phyloP scores from a whole-genome alignment of 2,113 vertebrate genomes.

The Helogale parvula region DNA sequence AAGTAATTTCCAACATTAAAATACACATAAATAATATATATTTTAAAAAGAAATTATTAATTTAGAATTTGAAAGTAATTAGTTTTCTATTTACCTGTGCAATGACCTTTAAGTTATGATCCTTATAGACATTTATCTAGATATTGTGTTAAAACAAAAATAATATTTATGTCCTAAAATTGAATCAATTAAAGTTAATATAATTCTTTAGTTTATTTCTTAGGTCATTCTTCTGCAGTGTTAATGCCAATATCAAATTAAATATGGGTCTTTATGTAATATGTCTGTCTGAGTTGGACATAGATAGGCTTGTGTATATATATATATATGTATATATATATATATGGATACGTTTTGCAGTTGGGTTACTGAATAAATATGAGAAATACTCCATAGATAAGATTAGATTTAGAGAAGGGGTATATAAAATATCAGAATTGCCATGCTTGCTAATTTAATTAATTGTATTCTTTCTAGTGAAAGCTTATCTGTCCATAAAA shows the following conservation, averaged over 20 bases:
- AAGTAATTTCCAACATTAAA: constrained; percentile 14
- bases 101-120: constrained; percentile 26
- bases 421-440: background rate
- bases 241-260: background rate
- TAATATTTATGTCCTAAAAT: background rate
- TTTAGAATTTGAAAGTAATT: constrained; percentile 22
- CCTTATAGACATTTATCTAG: background rate
- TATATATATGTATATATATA: no score
- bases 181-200: background rate
- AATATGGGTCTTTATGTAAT: background rate
- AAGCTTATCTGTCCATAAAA: background rate
- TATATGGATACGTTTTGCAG: background rate
- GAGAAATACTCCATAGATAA: background rate
- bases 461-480: background rate
- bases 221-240: background rate
- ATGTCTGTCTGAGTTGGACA: background rate
- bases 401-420: background rate
- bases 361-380: background rate
- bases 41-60: constrained; percentile 21
- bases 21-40: background rate
- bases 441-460: background rate
- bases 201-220: background rate
- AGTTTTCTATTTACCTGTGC: background rate
- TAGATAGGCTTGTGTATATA: background rate
- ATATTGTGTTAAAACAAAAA: constrained; percentile 1